phyloP scores from a whole-genome alignment of 2,888 invertebrate species.

The Teleogryllus oceanicus region DNA sequence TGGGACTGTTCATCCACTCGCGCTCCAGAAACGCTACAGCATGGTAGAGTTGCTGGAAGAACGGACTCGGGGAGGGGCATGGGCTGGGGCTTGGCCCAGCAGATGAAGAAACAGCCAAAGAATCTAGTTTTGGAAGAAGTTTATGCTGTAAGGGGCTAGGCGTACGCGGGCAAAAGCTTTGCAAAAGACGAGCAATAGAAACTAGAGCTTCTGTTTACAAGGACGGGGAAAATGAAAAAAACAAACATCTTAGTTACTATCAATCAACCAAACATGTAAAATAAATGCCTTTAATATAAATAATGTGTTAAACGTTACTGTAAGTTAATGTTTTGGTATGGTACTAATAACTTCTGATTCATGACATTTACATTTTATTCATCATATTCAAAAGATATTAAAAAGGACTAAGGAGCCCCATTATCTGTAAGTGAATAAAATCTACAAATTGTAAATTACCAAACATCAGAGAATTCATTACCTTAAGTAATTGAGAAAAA shows the following conservation, averaged over 20 bases:
- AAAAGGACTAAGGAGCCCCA: no score
- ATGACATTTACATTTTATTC: no score
- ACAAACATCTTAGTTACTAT: no score
- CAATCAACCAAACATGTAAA: no score
- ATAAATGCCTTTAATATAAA: no score
- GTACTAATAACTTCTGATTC: no score
- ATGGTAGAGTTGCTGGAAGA: conserved; percentile 53
- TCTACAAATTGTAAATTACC: no score
- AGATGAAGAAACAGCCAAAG: conserved; percentile 22
- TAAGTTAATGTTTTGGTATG: no score
- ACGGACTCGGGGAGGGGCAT: conserved; percentile 52
- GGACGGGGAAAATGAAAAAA: conserved; percentile 24
- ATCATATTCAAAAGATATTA: no score
- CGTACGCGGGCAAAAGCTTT: conserved; percentile 30
- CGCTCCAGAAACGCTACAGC: conserved; percentile 47
- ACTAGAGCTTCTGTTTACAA: conserved; percentile 31
- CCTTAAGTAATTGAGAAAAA: background rate
- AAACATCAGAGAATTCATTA: no score
- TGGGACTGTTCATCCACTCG: conserved; percentile 24
- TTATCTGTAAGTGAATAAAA: no score
- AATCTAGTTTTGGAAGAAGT: conserved; percentile 25
- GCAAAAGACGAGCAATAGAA: conserved; percentile 30
- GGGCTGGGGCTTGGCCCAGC: conserved; percentile 36
- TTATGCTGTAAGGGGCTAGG: conserved; percentile 30
- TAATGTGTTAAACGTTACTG: no score